These are phyloP conservation scores for Pseudonaja textilis DNA, from an alignment of 2,113 vertebrate genomes.

Conservation along the genomic window DNA sequence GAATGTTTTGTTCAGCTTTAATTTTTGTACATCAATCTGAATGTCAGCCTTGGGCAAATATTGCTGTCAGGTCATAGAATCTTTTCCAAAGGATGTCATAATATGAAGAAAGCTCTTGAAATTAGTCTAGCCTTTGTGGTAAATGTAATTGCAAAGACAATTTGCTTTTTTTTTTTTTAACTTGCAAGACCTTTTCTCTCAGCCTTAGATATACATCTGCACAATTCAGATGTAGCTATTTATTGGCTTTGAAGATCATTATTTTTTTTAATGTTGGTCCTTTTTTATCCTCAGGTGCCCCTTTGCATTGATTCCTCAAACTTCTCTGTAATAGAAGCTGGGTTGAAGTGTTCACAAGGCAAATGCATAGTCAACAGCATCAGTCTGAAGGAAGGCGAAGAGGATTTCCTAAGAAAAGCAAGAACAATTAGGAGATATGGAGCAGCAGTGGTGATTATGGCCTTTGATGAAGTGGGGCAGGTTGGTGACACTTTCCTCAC, in stretches of 20 bases:
- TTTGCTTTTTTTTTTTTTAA: neutral
- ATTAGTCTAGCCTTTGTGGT: neutral
- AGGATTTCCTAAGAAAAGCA: slow-evolving; percentile 85
- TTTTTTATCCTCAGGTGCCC: slow-evolving; percentile 77
- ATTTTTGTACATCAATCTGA: neutral
- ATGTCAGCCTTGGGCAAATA: neutral
- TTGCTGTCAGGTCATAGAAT: neutral
- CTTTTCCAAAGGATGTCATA: neutral
- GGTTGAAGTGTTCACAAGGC: slow-evolving; percentile 93
- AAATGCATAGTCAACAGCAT: slow-evolving; percentile 98
- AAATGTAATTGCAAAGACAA: neutral
- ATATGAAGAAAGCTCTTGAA: neutral
- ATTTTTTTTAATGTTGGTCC: neutral
- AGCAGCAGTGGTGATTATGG: slow-evolving; percentile 94
- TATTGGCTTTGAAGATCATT: neutral
- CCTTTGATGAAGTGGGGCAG: slow-evolving; percentile 95
- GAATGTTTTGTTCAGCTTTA: neutral
- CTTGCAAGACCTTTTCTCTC: neutral
- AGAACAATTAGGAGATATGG: slow-evolving; percentile 84
- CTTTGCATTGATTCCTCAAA: slow-evolving; percentile 96
- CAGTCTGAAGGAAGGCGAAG: slow-evolving; percentile 94
- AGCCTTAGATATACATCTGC: neutral
- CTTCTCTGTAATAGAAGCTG: slow-evolving; percentile 92
- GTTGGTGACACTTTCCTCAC: slow-evolving; percentile 61
- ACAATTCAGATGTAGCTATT: neutral